Percentiles rank a stretch among this genome's conserved stretches.
These are phyloP conservation scores for Porites australiensis DNA, from an alignment of 64 coral and sea anemone genomes.

Conservation along the genomic window DNA sequence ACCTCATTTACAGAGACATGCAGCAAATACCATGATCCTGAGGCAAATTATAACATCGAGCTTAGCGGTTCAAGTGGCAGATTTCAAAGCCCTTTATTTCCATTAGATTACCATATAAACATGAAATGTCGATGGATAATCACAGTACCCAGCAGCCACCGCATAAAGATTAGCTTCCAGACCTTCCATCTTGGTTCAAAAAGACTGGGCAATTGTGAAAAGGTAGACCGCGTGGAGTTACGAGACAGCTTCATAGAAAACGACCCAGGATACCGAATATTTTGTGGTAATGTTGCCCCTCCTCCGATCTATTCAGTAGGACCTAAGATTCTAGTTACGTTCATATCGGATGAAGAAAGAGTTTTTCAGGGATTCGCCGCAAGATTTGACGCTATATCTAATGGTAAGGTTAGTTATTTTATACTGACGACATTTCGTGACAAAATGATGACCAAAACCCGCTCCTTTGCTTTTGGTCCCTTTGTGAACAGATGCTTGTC, in stretches of 20 bases:
- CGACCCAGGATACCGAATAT: conserved; percentile 1
- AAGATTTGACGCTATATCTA: conserved; percentile 14
- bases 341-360: not conserved
- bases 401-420: not conserved
- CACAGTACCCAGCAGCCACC: conserved; percentile 16
- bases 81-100: not conserved
- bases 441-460: not conserved
- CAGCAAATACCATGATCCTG: not conserved
- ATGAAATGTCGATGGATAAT: conserved; percentile 40
- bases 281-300: conserved; percentile 13
- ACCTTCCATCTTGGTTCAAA: conserved; percentile 11
- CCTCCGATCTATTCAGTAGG: conserved; percentile 19
- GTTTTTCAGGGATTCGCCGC: not conserved
- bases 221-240: not conserved
- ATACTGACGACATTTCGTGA: not conserved
- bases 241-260: conserved; percentile 12
- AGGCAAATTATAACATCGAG: conserved; percentile 17
- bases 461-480: not conserved
- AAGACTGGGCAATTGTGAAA: not conserved
- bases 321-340: conserved; percentile 8
- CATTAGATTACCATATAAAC: not conserved
- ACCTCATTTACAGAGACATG: not conserved
- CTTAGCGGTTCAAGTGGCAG: conserved; percentile 1
- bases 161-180: conserved; percentile 25
- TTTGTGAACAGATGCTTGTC: not conserved